These are phyloP conservation scores for Prinia subflava DNA, from an alignment of 2,113 vertebrate species.

Conservation along the genomic window DNA sequence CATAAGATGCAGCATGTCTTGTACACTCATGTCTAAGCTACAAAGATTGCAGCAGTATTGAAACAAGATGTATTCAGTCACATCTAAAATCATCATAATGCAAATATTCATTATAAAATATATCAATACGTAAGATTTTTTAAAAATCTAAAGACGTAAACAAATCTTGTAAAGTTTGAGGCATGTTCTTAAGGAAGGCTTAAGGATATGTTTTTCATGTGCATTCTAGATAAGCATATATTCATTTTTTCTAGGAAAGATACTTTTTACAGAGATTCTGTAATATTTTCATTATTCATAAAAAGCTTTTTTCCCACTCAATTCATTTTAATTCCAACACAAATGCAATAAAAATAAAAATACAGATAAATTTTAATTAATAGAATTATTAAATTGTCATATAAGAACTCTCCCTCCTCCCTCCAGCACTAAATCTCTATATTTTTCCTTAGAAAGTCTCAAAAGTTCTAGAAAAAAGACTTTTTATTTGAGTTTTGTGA, in stretches of 20 bases:
- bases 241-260: neutral
- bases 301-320: accelerated
- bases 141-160: neutral
- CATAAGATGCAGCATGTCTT: neutral
- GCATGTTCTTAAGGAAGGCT: neutral
- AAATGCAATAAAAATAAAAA: neutral
- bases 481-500: neutral
- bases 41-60: neutral
- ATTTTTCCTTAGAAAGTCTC: neutral
- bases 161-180: neutral
- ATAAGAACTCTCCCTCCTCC: neutral
- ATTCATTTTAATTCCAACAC: neutral
- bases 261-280: neutral
- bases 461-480: neutral
- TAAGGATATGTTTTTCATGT: neutral
- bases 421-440: neutral
- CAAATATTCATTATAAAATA: neutral
- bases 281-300: neutral
- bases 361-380: neutral
- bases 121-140: neutral
- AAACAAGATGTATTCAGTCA: neutral
- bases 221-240: neutral
- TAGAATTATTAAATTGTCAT: neutral
- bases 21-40: neutral
- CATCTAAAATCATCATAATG: neutral